These are phyloP conservation scores for Cepaea hortensis DNA, from an alignment of 2,888 invertebrate genomes.

Conservation along the genomic window DNA sequence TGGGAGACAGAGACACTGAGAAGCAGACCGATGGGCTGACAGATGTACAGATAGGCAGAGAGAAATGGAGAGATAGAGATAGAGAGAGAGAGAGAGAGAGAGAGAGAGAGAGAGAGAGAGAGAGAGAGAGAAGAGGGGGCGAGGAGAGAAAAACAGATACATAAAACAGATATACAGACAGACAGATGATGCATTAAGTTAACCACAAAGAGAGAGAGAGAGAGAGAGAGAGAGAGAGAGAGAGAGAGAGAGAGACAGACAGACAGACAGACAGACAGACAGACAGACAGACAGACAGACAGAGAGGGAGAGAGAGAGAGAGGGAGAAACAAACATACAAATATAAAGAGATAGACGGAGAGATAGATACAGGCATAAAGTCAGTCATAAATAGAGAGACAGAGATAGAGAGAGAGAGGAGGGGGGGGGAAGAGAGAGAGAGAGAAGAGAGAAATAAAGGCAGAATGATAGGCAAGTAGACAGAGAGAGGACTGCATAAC, in stretches of 20 bases:
- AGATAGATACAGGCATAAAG: neutral
- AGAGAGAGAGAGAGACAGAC: neutral
- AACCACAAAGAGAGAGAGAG: neutral
- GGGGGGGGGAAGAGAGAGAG: too few relatives aligned
- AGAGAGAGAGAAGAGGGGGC: neutral
- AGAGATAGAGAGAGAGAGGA: neutral
- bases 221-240: neutral
- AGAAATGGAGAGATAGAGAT: neutral
- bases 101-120: neutral
- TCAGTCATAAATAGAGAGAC: neutral
- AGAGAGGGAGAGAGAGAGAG: neutral
- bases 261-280: neutral
- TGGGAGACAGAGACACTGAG: neutral
- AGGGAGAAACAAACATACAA: too few relatives aligned
- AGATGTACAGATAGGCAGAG: too few relatives aligned
- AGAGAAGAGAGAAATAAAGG: too few relatives aligned
- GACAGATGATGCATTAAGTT: neutral
- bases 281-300: neutral
- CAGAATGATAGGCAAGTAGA: too few relatives aligned
- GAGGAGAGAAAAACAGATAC: neutral
- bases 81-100: neutral
- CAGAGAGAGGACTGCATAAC: too few relatives aligned
- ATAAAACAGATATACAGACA: neutral
- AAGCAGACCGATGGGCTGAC: neutral
- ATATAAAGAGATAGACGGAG: too few relatives aligned